These are phyloP conservation scores for Cheilosia variabilis DNA, from an alignment of 2,888 invertebrate species.

Conservation along the genomic window DNA sequence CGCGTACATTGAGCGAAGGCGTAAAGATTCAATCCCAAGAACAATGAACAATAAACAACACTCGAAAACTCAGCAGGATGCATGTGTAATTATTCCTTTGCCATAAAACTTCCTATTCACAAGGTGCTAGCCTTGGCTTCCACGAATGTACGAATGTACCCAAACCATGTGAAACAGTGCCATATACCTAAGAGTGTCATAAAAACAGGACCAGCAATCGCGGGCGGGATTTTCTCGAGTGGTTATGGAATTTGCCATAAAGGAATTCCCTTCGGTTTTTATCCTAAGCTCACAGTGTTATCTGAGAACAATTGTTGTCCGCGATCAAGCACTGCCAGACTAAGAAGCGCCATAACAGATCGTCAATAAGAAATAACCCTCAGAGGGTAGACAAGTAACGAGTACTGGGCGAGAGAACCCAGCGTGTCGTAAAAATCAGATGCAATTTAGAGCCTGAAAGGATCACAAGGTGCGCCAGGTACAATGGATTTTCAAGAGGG, in stretches of 20 bases:
- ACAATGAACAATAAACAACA: conserved; percentile 78
- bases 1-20: conserved; percentile 74
- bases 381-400: neutral
- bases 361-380: conserved; percentile 55
- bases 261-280: conserved; percentile 53
- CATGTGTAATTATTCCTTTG: conserved; percentile 65
- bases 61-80: conserved; percentile 77
- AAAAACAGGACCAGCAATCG: conserved; percentile 54
- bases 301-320: conserved; percentile 4
- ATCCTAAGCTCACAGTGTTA: conserved; percentile 32
- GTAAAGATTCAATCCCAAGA: conserved; percentile 77
- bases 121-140: conserved; percentile 55
- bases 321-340: conserved; percentile 49
- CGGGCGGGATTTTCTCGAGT: conserved; percentile 63
- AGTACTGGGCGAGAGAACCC: conserved; percentile 8
- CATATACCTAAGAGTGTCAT: conserved; percentile 34
- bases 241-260: conserved; percentile 62
- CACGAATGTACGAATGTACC: conserved; percentile 38
- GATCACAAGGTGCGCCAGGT: conserved; percentile 69
- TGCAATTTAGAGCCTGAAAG: conserved; percentile 61
- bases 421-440: conserved; percentile 40
- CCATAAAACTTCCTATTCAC: conserved; percentile 53
- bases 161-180: conserved; percentile 27
- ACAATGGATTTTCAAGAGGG: conserved; percentile 68
- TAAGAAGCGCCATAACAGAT: conserved; percentile 68